phyloP scores from a whole-genome alignment of 2,888 invertebrate species.

The Chymomyza fuscimana region DNA sequence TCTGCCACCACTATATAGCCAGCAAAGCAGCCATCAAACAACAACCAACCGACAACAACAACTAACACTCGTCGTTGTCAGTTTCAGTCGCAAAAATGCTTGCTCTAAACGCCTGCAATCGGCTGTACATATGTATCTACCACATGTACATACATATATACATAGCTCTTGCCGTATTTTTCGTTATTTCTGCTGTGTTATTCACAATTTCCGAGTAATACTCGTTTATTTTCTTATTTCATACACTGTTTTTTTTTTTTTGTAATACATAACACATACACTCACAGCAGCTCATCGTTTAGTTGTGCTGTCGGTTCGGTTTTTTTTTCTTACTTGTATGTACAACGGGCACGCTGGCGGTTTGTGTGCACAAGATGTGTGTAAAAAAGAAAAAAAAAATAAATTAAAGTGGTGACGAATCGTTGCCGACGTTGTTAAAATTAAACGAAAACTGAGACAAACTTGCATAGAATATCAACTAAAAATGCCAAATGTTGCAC shows the following conservation, averaged over 20 bases:
- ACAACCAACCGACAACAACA: slow-evolving; percentile 32
- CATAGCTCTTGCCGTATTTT: slow-evolving; percentile 40
- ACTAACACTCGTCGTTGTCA: slow-evolving; percentile 22
- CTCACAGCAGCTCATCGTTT: background rate
- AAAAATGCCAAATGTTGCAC: slow-evolving; percentile 25
- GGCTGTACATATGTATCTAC: slow-evolving; percentile 19
- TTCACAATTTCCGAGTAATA: slow-evolving; percentile 73
- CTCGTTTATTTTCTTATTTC: slow-evolving; percentile 53
- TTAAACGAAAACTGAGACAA: slow-evolving; percentile 38
- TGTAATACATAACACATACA: slow-evolving; percentile 23
- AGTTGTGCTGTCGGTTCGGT: background rate
- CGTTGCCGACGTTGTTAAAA: slow-evolving; percentile 35
- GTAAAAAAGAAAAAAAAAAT: slow-evolving; percentile 27
- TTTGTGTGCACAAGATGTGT: slow-evolving; percentile 21
- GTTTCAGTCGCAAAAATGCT: slow-evolving; percentile 16
- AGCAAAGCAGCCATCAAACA: slow-evolving; percentile 40
- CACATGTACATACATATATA: slow-evolving; percentile 40
- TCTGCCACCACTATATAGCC: slow-evolving; percentile 35
- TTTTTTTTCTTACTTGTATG: background rate
- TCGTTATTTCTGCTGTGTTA: slow-evolving; percentile 56
- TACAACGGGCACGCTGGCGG: background rate
- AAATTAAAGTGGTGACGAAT: slow-evolving; percentile 62
- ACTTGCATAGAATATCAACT: slow-evolving; percentile 38
- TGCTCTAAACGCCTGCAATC: slow-evolving; percentile 11
- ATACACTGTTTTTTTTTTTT: slow-evolving; percentile 24